These are phyloP conservation scores for Archilochus colubris DNA, from an alignment of 2,113 vertebrate genomes.

Conservation along the genomic window DNA sequence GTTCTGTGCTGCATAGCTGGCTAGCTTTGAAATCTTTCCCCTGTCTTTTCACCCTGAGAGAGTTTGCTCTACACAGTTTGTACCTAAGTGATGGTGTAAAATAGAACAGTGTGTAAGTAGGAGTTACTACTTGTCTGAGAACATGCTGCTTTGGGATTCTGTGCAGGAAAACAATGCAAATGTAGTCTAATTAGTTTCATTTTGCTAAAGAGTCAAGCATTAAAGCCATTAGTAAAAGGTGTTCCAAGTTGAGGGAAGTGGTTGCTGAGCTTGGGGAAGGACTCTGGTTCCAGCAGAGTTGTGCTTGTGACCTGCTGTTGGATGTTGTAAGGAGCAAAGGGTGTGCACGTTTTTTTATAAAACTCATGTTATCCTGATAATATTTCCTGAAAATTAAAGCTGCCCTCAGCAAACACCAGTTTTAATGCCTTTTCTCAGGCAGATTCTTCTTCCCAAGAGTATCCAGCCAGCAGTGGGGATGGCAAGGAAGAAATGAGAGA, in stretches of 20 bases:
- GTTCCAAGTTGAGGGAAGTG: slow-evolving; percentile 75
- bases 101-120: not conserved
- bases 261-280: slow-evolving; percentile 80
- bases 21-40: not conserved
- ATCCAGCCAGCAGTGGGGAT: not conserved
- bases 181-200: not conserved
- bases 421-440: not conserved
- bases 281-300: slow-evolving; percentile 75
- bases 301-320: slow-evolving; percentile 28
- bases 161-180: not conserved
- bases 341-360: fast-evolving
- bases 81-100: not conserved
- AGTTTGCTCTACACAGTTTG: not conserved
- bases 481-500: not conserved
- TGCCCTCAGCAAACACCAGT: not conserved
- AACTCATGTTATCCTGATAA: fast-evolving
- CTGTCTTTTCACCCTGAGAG: not conserved
- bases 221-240: slow-evolving; percentile 38
- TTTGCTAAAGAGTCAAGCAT: not conserved
- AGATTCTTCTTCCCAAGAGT: not conserved
- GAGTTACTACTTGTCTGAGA: not conserved
- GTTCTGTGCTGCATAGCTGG: not conserved
- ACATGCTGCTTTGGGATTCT: not conserved
- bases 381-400: not conserved
- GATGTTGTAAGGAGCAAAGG: slow-evolving; percentile 65